Conservation (phyloP, 1,140 invertebrate species). For the Pissodes strobi region DNA sequence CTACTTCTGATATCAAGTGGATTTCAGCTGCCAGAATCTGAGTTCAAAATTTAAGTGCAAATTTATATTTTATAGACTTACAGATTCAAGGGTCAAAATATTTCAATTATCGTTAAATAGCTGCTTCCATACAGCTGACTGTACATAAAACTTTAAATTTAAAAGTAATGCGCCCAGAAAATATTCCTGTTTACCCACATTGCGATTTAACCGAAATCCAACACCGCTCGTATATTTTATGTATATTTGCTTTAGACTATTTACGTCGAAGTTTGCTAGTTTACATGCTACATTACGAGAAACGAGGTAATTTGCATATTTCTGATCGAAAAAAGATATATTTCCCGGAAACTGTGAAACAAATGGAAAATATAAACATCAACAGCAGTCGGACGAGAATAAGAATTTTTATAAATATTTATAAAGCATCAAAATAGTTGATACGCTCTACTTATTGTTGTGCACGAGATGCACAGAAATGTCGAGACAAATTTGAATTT, state of each 20-base stretch:
- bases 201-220: too few relatives aligned
- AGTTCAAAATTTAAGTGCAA: too few relatives aligned
- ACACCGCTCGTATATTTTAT: neutral
- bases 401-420: conserved; percentile 26
- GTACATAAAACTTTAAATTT: too few relatives aligned
- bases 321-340: conserved; percentile 31
- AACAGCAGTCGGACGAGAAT: neutral
- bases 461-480: neutral
- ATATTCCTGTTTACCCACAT: too few relatives aligned
- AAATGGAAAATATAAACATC: conserved; percentile 31
- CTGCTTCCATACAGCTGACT: too few relatives aligned
- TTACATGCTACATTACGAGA: conserved; percentile 16
- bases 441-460: conserved; percentile 1
- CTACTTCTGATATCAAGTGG: too few relatives aligned
- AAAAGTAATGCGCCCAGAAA: too few relatives aligned
- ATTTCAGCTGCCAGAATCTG: too few relatives aligned
- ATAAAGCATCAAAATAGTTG: conserved; percentile 23
- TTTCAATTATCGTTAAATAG: too few relatives aligned
- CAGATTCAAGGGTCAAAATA: too few relatives aligned
- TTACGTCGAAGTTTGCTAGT: conserved; percentile 7
- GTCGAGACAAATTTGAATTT: conserved; percentile 13
- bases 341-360: conserved; percentile 9
- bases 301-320: conserved; percentile 23
- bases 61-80: too few relatives aligned
- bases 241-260: neutral